phyloP scores from a whole-genome alignment of 1,140 invertebrate species.

The Lepidurus packardi region DNA sequence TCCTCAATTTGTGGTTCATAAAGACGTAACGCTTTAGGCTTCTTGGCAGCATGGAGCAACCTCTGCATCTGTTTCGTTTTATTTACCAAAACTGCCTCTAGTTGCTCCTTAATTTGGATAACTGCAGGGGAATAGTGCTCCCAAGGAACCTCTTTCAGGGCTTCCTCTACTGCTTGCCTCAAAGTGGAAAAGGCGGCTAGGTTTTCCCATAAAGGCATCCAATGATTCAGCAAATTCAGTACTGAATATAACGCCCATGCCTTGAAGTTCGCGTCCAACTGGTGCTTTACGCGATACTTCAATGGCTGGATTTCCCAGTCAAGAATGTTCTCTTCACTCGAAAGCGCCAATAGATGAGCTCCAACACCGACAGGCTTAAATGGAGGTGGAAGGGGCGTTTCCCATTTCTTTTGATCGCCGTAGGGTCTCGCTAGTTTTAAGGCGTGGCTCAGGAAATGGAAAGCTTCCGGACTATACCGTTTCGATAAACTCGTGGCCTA shows the following conservation, averaged over 20 bases:
- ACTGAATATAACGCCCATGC: constrained; percentile 41
- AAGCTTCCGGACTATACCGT: constrained; percentile 65
- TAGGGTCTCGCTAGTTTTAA: constrained; percentile 54
- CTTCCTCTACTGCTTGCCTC: neutral
- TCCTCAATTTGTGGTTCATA: constrained; percentile 78
- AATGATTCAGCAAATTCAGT: constrained; percentile 49
- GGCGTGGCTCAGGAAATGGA: constrained; percentile 69
- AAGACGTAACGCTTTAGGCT: constrained; percentile 69
- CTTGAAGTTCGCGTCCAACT: constrained; percentile 42
- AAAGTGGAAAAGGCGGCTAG: constrained; percentile 44
- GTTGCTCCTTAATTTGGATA: neutral
- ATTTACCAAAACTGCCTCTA: neutral
- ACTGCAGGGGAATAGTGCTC: neutral
- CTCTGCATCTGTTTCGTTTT: constrained; percentile 42
- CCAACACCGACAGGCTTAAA: constrained; percentile 54
- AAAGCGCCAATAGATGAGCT: constrained; percentile 52
- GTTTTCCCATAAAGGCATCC: constrained; percentile 46
- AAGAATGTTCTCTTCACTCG: neutral
- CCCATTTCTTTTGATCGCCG: constrained; percentile 44
- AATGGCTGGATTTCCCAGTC: neutral
- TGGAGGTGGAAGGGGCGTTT: constrained; percentile 48
- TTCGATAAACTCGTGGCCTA: constrained; percentile 74
- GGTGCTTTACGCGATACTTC: neutral
- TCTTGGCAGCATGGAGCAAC: constrained; percentile 56
- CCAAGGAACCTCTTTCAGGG: neutral